Evolutionary conservation across 2,797 vertebrate species (phyloP).

Genomic region (Austrolebias charrua): DNA sequence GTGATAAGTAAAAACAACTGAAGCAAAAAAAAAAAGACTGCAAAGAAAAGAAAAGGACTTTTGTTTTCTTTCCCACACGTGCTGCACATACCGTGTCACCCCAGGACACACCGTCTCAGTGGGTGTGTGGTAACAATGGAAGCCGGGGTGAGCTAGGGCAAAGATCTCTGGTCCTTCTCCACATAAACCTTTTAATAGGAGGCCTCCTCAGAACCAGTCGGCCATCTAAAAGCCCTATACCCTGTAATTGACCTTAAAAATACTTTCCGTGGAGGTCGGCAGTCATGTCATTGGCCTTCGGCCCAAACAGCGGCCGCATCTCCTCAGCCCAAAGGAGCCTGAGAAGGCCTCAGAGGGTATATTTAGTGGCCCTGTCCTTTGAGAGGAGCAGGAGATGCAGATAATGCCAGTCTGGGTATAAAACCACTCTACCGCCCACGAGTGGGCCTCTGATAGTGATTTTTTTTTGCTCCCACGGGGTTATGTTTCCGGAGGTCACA

Average conservation of each 20-base stretch:
- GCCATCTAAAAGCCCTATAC: constrained; percentile 82
- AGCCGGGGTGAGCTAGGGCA: constrained; percentile 71
- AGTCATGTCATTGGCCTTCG: constrained; percentile 83
- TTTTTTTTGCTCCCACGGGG: constrained; percentile 65
- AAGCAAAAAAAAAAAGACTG: constrained; percentile 3
- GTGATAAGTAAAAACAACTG: neutral
- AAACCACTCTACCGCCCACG: constrained; percentile 77
- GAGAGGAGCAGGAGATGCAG: constrained; percentile 78
- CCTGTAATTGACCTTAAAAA: constrained; percentile 91
- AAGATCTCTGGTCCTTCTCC: constrained; percentile 77
- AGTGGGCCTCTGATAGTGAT: constrained; percentile 65
- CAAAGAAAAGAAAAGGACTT: constrained; percentile 1
- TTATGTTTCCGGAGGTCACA: constrained; percentile 62
- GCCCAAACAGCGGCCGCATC: constrained; percentile 75
- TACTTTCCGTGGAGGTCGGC: constrained; percentile 84
- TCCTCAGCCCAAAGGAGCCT: constrained; percentile 77
- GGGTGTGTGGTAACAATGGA: constrained; percentile 79
- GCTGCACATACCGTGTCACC: constrained; percentile 24
- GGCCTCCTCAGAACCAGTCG: constrained; percentile 78
- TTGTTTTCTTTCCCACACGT: constrained; percentile 8
- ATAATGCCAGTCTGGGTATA: constrained; percentile 83
- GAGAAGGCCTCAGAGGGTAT: constrained; percentile 81
- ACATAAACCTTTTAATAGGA: constrained; percentile 85
- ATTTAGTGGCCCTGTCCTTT: constrained; percentile 83
- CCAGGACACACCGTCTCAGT: constrained; percentile 58